These are phyloP conservation scores for Trichomycterus rosablanca DNA, from an alignment of 2,113 vertebrate genomes.

Conservation along the genomic window DNA sequence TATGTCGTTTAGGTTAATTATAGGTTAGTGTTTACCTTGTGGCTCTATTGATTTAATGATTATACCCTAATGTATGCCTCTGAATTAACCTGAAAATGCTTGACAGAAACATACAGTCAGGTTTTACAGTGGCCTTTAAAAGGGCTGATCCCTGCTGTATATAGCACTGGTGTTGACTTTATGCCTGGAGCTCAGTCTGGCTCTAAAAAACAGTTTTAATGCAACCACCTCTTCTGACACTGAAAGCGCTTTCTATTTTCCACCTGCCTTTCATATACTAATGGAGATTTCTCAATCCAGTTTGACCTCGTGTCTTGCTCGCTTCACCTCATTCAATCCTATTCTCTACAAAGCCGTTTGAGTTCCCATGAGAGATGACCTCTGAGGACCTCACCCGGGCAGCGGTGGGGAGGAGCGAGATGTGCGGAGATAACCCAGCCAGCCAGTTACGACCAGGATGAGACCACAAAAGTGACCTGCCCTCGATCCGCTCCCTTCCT, in stretches of 20 bases:
- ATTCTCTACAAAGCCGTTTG: conserved; percentile 23
- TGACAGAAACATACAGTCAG: no score
- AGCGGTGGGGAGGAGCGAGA: background rate
- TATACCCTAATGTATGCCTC: no score
- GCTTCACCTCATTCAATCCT: conserved; percentile 31
- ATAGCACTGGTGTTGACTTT: no score
- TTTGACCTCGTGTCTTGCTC: conserved; percentile 35
- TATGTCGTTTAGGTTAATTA: no score
- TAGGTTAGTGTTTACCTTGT: no score
- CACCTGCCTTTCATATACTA: conserved; percentile 41
- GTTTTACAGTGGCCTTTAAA: background rate
- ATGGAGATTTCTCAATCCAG: conserved; percentile 36
- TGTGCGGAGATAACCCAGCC: conserved; percentile 24
- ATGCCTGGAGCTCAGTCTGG: no score
- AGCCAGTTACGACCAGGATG: conserved; percentile 23
- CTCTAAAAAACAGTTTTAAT: no score
- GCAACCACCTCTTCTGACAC: no score
- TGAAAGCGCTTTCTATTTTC: conserved; percentile 11
- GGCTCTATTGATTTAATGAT: background rate
- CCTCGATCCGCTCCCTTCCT: conserved; percentile 19
- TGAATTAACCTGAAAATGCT: no score
- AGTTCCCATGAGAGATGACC: conserved; percentile 28
- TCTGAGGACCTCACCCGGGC: conserved; percentile 14
- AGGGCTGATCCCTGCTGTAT: no score
- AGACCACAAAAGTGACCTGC: conserved; percentile 20